phyloP scores from a whole-genome alignment of 2,888 invertebrate species.

The Chloromyia formosa region DNA sequence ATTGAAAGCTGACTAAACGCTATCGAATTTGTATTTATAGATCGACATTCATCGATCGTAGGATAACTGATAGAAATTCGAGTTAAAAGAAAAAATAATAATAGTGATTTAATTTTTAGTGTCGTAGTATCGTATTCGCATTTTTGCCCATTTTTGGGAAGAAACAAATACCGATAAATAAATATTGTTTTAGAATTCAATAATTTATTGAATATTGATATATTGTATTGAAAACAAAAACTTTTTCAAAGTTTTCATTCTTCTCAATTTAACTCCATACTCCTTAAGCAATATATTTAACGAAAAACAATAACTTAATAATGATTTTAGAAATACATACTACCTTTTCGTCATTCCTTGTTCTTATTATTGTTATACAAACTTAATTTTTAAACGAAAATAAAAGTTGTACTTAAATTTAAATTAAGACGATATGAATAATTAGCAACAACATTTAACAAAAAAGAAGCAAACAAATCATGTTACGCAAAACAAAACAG shows the following conservation, averaged over 20 bases:
- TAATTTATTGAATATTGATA: constrained; percentile 7
- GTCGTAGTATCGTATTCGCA: not conserved
- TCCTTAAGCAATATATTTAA: constrained; percentile 31
- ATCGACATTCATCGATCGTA: constrained; percentile 13
- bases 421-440: not conserved
- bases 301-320: not conserved
- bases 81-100: not conserved
- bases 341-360: not conserved
- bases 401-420: not conserved
- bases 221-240: no score
- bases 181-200: not conserved
- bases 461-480: no score
- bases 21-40: constrained; percentile 39
- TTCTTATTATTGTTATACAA: no score
- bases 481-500: not conserved
- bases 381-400: not conserved
- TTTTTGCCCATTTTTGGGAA: not conserved
- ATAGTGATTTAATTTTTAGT: not conserved
- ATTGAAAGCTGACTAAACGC: constrained; percentile 16
- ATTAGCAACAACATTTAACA: no score
- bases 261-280: not conserved
- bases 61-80: not conserved
- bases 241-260: not conserved
- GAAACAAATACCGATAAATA: constrained; percentile 3
- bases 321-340: constrained; percentile 8